Conservation (phyloP, 2,797 vertebrate species). For the Acipenser ruthenus region DNA sequence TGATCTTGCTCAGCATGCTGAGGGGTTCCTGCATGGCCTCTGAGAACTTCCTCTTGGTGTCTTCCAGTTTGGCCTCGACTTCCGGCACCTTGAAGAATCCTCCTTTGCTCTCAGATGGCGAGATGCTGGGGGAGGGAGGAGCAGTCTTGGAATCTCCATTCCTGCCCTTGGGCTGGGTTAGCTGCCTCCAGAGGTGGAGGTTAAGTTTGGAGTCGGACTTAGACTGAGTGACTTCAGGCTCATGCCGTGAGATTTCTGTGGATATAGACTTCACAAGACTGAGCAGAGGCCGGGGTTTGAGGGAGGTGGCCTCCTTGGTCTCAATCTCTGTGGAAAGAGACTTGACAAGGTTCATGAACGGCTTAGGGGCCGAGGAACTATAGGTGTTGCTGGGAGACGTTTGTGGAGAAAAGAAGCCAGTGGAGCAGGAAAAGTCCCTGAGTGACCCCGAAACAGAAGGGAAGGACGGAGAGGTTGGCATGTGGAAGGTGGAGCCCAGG, state of each 20-base stretch:
- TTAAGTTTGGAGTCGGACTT: constrained; percentile 75
- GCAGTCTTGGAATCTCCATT: constrained; percentile 68
- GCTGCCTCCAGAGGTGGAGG: constrained; percentile 67
- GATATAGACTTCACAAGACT: constrained; percentile 78
- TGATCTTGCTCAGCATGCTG: constrained; percentile 76
- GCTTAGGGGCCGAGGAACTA: constrained; percentile 47
- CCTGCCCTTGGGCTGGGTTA: constrained; percentile 57
- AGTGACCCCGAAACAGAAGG: constrained; percentile 38
- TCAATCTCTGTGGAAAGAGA: constrained; percentile 70
- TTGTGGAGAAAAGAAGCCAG: constrained; percentile 39
- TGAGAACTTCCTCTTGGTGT: constrained; percentile 70
- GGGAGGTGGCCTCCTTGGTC: constrained; percentile 49
- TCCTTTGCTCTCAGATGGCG: constrained; percentile 58
- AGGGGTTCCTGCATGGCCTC: constrained; percentile 80
- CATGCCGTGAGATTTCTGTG: constrained; percentile 65
- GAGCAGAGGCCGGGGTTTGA: constrained; percentile 55
- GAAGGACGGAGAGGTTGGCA: constrained; percentile 50
- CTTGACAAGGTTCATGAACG: constrained; percentile 62
- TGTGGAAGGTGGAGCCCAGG: constrained; percentile 37
- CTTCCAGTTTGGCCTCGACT: constrained; percentile 63
- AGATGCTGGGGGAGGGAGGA: constrained; percentile 68
- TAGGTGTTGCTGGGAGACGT: constrained; percentile 26
- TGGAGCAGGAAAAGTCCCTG: constrained; percentile 37
- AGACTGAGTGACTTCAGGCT: constrained; percentile 70
- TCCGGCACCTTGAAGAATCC: constrained; percentile 67